Base-by-base conservation (phyloP, 2,113 vertebrate genomes). In the Meleagris gallopavo region DNA sequence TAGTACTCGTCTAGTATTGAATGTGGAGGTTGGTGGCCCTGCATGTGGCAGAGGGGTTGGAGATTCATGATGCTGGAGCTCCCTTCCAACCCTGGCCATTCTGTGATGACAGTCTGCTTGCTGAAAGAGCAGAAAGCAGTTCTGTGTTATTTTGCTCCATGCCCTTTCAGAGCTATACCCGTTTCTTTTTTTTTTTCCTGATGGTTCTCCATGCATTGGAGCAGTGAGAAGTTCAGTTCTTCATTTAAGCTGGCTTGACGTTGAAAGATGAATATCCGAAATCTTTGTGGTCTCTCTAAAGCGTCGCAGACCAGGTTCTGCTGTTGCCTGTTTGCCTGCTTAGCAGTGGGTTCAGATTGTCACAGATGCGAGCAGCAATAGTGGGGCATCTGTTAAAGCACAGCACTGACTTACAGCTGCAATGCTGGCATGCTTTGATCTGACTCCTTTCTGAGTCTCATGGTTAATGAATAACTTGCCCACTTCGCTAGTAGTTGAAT, bases 101-200 rank as follows among this genome's bases (percentile, higher is more conserved):
- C 40, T 40, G 11, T 40, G 40, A 0, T 0, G 50, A 5, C 6
- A 19, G 41, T 27, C 22, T 22, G 40, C 4, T 2, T 13, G 64
- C 9, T 41, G 58, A 5, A 40, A 38, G 62, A 52, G 29, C 46
- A 46, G 60, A n/a, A 71, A 74, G 34, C 83, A 29, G 40, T 14
- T 25, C 0, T 0, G 2, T 9, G 0, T 30, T 64, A 1, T 73
- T 86, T 62, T 70, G 45, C 12, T 10, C 16, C 3, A 8, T 34
- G 7, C 14, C 30, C 41, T 52, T 24, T 22, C 29, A 24, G 74
- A 46, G 85, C 32, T 36, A 30, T 22, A 9, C 16, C 43, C 2
- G 2, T 27, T 46, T 48, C 24, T 40, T 67, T 27, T 2, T 50
- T 50, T 8, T 52, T 52, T 66, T 27, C 22, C 48, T 3, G 6